Evolutionary conservation across 2,797 vertebrate species (phyloP).

Genomic region (Cyclopterus lumpus): DNA sequence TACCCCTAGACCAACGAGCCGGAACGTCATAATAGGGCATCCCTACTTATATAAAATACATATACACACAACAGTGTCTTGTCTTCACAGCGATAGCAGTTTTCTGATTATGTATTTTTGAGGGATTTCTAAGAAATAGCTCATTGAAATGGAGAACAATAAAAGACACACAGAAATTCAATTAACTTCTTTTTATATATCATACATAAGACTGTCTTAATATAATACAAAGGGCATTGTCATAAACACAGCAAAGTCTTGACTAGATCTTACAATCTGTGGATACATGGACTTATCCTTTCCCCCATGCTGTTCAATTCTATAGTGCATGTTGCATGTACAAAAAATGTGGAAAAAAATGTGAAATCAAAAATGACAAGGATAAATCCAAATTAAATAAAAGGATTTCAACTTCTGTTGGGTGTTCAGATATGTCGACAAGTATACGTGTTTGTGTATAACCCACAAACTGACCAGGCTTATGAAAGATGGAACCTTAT

Average conservation of each 20-base stretch:
- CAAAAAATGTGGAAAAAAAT: constrained; percentile 83
- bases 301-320: constrained; percentile 99
- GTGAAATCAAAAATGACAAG: constrained; percentile 79
- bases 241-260: constrained; percentile 99
- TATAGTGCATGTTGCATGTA: constrained; percentile 97
- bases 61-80: rapidly evolving
- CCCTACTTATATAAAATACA: rapidly evolving
- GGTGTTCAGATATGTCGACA: constrained; percentile 84
- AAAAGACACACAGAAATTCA: constrained; percentile 95
- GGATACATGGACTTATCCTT: constrained; percentile 99
- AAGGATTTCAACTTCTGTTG: constrained; percentile 81
- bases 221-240: constrained; percentile 99
- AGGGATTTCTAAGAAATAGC: neutral
- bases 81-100: rapidly evolving
- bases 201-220: constrained; percentile 99
- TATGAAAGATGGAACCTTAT: constrained; percentile 84
- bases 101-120: neutral
- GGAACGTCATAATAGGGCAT: rapidly evolving
- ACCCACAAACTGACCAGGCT: constrained; percentile 84
- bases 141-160: constrained; percentile 54
- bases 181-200: constrained; percentile 99
- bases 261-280: constrained; percentile 99
- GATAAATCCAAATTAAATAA: constrained; percentile 82
- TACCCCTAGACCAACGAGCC: constrained; percentile 91
- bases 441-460: constrained; percentile 82